These are phyloP conservation scores for Phainopepla nitens DNA, from an alignment of 2,113 vertebrate species.

Conservation along the genomic window DNA sequence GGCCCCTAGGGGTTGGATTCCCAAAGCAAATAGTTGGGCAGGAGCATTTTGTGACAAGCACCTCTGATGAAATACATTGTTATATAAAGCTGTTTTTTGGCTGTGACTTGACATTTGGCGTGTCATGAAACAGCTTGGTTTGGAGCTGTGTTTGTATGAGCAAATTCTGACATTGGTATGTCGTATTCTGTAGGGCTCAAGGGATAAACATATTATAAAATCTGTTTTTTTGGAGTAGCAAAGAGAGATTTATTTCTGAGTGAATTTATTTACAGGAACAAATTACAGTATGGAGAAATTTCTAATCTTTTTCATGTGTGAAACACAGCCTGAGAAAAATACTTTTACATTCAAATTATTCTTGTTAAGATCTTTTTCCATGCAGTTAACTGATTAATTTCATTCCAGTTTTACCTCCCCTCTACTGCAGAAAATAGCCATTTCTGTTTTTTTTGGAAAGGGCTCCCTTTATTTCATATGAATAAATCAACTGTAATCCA, in stretches of 20 bases:
- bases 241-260: not conserved
- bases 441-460: not conserved
- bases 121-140: not conserved
- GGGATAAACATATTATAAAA: not conserved
- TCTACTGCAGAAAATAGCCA: not conserved
- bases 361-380: not conserved
- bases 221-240: not conserved
- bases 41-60: not conserved
- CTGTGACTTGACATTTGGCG: not conserved
- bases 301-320: not conserved
- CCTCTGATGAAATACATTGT: slow-evolving; percentile 17
- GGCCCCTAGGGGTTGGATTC: not conserved
- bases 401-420: not conserved
- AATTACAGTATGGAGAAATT: not conserved
- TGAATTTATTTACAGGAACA: not conserved
- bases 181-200: not conserved
- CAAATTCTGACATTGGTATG: not conserved
- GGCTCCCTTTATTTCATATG: not conserved
- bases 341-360: not conserved
- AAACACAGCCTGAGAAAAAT: not conserved
- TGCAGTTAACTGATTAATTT: not conserved
- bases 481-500: not conserved
- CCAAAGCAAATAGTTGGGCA: not conserved
- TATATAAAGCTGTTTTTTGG: slow-evolving; percentile 13
- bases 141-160: not conserved